Evolutionary conservation across 2,797 vertebrate species (phyloP).

Genomic region (Masticophis lateralis): DNA sequence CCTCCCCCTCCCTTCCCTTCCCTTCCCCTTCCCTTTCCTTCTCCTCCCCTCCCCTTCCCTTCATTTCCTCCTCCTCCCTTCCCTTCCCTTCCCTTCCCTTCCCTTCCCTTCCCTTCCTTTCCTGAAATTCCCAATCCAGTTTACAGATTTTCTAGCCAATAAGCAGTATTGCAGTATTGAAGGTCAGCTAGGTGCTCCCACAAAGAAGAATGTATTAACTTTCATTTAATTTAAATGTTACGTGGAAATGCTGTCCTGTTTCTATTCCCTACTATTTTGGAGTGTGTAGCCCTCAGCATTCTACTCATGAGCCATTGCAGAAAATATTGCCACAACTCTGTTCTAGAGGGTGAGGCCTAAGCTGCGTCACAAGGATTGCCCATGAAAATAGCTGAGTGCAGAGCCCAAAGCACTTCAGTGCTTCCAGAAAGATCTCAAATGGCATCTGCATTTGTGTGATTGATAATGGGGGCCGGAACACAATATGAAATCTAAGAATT

Average conservation of each 20-base stretch:
- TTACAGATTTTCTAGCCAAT: neutral
- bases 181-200: neutral
- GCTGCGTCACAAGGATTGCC: too few species aligned
- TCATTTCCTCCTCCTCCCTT: too few species aligned
- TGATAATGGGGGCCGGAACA: neutral
- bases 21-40: too few species aligned
- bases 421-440: neutral
- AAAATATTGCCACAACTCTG: neutral
- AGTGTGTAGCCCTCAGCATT: neutral
- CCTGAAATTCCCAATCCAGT: neutral
- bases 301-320: neutral
- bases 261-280: neutral
- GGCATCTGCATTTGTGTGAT: neutral
- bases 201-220: neutral
- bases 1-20: too few species aligned
- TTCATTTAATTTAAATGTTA: neutral
- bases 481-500: neutral
- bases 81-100: too few species aligned
- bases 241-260: neutral
- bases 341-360: neutral
- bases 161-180: neutral
- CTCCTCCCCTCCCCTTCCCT: too few species aligned
- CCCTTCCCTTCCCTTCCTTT: too few species aligned
- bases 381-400: neutral
- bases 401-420: neutral